Evolutionary conservation across 2,113 vertebrate genomes (phyloP).

Genomic region (Centrocercus urophasianus): DNA sequence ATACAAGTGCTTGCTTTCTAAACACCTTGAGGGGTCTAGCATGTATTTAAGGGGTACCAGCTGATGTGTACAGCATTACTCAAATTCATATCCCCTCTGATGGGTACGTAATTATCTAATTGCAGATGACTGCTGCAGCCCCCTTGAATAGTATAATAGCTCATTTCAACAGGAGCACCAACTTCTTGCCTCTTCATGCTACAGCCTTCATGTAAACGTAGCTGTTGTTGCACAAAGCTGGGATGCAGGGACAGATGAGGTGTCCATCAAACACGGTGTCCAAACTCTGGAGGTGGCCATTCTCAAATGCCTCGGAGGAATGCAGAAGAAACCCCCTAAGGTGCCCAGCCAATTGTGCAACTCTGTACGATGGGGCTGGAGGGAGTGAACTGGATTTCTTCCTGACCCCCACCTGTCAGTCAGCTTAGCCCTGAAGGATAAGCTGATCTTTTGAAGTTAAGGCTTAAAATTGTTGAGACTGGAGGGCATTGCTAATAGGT

Average conservation of each 20-base stretch:
- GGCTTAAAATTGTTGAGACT: constrained; percentile 43
- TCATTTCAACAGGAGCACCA: not conserved
- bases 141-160: not conserved
- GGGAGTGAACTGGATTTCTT: not conserved
- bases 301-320: not conserved
- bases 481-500: constrained; percentile 41
- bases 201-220: not conserved
- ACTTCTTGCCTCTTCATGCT: not conserved
- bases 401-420: constrained; percentile 11
- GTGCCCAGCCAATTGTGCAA: not conserved
- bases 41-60: not conserved
- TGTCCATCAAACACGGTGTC: not conserved
- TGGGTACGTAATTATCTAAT: not conserved
- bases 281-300: not conserved
- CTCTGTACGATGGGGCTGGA: not conserved
- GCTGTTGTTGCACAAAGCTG: not conserved
- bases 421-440: not conserved
- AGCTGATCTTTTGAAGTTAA: constrained; percentile 51
- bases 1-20: not conserved
- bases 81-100: not conserved
- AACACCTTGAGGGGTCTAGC: not conserved
- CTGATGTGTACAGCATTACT: not conserved
- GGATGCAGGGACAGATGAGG: not conserved
- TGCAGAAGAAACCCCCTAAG: not conserved
- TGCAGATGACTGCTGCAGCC: not conserved